Conservation (phyloP, 23 tunicate species). For the Styela plicata region DNA sequence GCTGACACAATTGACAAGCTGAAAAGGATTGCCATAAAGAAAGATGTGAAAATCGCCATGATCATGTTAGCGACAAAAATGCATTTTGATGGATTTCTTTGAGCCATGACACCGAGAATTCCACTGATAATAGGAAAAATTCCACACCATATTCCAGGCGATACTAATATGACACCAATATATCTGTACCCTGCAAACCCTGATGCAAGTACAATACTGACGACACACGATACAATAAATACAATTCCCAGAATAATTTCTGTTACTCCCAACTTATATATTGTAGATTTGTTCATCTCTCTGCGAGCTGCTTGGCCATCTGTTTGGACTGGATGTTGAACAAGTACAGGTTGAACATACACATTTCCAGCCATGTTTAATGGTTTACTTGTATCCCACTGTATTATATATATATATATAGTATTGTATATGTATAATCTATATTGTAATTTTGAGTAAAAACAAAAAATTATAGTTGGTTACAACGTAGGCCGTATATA, state of each 20-base stretch:
- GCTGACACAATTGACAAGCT: constrained; percentile 1
- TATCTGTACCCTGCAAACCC: neutral
- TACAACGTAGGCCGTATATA: no score
- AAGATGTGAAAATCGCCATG: neutral
- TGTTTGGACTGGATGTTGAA: neutral
- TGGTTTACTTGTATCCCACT: no score
- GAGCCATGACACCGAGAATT: constrained; percentile 7
- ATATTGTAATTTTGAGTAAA: no score
- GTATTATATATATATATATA: no score
- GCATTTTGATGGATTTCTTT: neutral
- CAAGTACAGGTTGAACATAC: neutral
- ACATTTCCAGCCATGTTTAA: neutral
- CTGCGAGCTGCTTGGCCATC: neutral
- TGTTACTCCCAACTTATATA: neutral
- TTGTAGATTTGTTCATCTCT: neutral
- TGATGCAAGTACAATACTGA: neutral
- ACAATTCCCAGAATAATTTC: neutral
- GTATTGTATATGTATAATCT: no score
- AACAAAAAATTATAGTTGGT: no score
- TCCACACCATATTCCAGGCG: constrained; percentile 15
- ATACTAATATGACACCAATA: neutral
- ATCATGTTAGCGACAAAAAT: constrained; percentile 7
- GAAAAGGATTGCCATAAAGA: neutral
- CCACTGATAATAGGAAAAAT: neutral
- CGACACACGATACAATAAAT: neutral